Conservation (phyloP, 2,797 vertebrate species). For the Myoxocephalus aenaeus region DNA sequence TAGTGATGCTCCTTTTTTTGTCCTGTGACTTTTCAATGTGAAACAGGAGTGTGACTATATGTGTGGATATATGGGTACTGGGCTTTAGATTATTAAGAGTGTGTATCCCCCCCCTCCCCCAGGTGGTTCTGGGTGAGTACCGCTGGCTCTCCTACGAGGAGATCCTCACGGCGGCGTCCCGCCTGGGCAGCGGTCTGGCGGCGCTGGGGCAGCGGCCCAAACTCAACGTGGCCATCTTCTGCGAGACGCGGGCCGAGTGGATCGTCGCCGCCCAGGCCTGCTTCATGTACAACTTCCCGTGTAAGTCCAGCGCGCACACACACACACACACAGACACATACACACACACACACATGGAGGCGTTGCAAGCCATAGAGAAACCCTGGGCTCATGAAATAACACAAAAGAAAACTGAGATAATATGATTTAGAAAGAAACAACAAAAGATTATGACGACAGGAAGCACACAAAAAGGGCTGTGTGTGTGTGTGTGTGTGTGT, state of each 20-base stretch:
- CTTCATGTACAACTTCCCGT: slow-evolving; percentile 94
- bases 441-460: too few species aligned
- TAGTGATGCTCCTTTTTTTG: neutral
- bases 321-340: too few species aligned
- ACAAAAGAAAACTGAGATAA: too few species aligned
- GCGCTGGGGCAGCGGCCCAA: slow-evolving; percentile 90
- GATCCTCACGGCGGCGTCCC: slow-evolving; percentile 81
- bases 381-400: neutral
- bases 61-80: too few species aligned
- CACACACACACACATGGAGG: too few species aligned
- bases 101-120: neutral
- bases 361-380: too few species aligned
- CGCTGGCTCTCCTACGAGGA: slow-evolving; percentile 91
- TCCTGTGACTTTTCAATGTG: slow-evolving; percentile 24
- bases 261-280: slow-evolving; percentile 93
- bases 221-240: slow-evolving; percentile 94
- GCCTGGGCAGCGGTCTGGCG: slow-evolving; percentile 90
- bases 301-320: slow-evolving; percentile 79
- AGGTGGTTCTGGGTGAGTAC: slow-evolving; percentile 95
- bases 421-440: too few species aligned
- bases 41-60: slow-evolving; percentile 19
- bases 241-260: slow-evolving; percentile 96
- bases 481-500: neutral
- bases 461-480: too few species aligned
- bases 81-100: neutral